Conservation (phyloP, 1,140 invertebrate species). For the Drosophila lowei region DNA sequence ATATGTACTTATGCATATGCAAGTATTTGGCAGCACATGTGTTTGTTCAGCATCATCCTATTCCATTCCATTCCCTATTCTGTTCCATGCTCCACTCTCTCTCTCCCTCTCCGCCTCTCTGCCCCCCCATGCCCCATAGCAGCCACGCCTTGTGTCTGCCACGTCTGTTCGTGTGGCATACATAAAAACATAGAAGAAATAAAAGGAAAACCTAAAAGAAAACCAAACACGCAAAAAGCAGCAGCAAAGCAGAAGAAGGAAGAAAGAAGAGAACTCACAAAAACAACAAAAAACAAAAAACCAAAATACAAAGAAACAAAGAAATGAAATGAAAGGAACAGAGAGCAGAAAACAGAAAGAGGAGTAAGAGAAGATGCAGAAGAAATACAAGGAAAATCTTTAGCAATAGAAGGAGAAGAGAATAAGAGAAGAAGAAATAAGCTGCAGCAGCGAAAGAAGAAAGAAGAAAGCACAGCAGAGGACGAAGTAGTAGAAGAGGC, state of each 20-base stretch:
- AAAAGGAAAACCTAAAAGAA: not conserved
- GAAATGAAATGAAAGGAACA: too few relatives aligned
- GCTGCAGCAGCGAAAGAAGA: too few relatives aligned
- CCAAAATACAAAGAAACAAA: too few relatives aligned
- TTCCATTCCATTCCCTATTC: constrained; percentile 3
- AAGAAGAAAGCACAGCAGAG: constrained; percentile 2
- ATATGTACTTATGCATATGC: constrained; percentile 10
- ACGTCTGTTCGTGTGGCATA: constrained; percentile 1
- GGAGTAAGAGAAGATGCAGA: too few relatives aligned
- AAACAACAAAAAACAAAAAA: too few relatives aligned
- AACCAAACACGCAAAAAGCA: constrained; percentile 2
- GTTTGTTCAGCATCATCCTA: constrained; percentile 27
- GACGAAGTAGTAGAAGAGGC: constrained; percentile 4
- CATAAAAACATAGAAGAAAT: not conserved
- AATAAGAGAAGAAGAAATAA: too few relatives aligned
- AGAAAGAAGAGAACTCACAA: not conserved
- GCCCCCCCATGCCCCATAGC: not conserved
- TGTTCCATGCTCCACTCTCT: not conserved
- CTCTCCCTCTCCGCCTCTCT: constrained; percentile 1
- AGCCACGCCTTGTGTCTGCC: constrained; percentile 54
- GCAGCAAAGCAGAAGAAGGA: not conserved
- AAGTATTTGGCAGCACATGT: constrained; percentile 4
- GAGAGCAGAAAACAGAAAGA: too few relatives aligned
- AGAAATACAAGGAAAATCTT: too few relatives aligned
- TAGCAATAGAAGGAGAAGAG: too few relatives aligned